These are phyloP conservation scores for Aselliscus stoliczkanus DNA, from an alignment of 2,797 vertebrate species.

Conservation along the genomic window DNA sequence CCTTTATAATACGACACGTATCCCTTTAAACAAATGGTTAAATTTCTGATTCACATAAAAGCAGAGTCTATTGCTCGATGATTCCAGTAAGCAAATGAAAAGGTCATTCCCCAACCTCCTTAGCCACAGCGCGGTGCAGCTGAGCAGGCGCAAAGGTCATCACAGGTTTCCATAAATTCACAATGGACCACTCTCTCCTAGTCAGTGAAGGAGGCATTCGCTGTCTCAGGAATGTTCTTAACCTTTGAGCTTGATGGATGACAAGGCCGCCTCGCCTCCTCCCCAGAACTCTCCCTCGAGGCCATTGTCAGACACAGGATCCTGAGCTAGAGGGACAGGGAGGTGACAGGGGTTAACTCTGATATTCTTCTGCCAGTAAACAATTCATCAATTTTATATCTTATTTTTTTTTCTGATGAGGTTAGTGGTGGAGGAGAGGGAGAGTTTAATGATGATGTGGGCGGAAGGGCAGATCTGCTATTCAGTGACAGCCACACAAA, in stretches of 20 bases:
- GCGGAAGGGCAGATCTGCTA: not conserved
- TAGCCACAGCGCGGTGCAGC: not conserved
- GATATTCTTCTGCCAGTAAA: conserved; percentile 48
- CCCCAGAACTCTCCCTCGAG: not conserved
- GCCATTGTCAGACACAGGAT: not conserved
- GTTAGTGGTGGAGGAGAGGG: not conserved
- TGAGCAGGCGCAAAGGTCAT: not conserved
- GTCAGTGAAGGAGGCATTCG: not conserved
- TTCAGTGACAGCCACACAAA: not conserved
- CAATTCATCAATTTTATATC: conserved; percentile 41
- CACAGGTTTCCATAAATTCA: not conserved
- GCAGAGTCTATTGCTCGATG: not conserved
- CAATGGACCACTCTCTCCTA: not conserved
- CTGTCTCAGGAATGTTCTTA: not conserved
- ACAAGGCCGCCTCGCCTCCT: not conserved
- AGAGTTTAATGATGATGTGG: conserved; percentile 33
- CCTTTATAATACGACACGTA: no score
- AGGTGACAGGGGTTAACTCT: not conserved
- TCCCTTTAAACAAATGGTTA: not conserved
- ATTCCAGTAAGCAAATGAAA: not conserved
- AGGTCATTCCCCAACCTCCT: not conserved
- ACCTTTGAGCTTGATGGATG: conserved; percentile 43
- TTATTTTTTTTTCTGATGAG: conserved; percentile 6
- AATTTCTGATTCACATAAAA: not conserved
- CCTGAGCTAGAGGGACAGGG: not conserved